Evolutionary conservation across 2,888 invertebrate species (phyloP), one percentile per base, ranked within the genome.

Genomic region (Axea sp.): DNA sequence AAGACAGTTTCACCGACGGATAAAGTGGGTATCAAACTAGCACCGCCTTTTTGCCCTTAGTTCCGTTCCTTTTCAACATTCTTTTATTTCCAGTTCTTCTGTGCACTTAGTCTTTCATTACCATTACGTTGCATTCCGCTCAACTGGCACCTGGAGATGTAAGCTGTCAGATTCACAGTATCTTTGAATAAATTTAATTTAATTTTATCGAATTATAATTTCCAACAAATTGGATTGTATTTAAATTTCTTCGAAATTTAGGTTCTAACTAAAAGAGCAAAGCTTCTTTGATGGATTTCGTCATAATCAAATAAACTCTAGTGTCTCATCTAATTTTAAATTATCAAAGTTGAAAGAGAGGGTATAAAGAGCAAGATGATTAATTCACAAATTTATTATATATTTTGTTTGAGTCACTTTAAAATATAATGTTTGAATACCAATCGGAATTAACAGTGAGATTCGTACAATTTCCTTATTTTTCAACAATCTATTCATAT

Each of bases 81-180:
- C 45, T 65, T 49, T 53, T 65, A 53, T 74, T 67, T 77, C 43
- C 43, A 33, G 24, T 41, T 30, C 71, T 59, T 75, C 57, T 59
- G 73, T 77, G 71, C 76, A 45, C 62, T 68, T 53, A 51, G 75
- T 73, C 68, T 53, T 65, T 73, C 57, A 75, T 45, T 76, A 77
- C 77, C 81, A 80, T 80, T 80, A 80, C 71, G 74, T 79, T 81
- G 79, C 76, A 80, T 82, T 81, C 80, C 75, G 67, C 78, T 80
- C 69, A 77, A 76, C 69, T 77, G 78, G 68, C 75, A 77, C 79
- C 78, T 74, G 72, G 60, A 64, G 67, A 64, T 71, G 75, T 78
- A 79, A 79, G 78, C 79, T 80, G 81, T 78, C 82, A 78, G 82
- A 84, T 84, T 84, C 81, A 85, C 84, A 85, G 81, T 82, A 80